These are phyloP conservation scores for Chelon auratus DNA, from an alignment of 2,797 vertebrate species.

Conservation along the genomic window DNA sequence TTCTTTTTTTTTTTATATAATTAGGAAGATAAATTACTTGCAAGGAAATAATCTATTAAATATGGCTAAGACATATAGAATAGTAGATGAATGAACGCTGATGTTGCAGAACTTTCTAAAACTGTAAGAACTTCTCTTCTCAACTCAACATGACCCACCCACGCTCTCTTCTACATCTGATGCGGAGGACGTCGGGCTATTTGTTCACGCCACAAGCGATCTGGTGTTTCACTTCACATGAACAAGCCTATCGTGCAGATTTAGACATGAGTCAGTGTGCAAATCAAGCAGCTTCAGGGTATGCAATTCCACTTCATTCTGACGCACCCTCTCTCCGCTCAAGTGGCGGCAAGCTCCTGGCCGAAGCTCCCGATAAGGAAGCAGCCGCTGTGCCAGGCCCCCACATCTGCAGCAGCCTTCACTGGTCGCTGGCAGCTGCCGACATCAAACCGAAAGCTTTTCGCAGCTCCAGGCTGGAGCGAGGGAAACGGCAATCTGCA, in stretches of 20 bases:
- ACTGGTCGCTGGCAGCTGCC: background rate
- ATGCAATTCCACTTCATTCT: conserved; percentile 15
- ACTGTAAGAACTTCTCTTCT: no score
- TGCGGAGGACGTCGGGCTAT: background rate
- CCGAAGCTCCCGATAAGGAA: background rate
- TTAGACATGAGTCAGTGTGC: background rate
- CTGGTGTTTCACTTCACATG: conserved; percentile 4
- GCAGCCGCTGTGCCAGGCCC: background rate
- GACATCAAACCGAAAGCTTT: background rate
- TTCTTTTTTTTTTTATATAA: no score
- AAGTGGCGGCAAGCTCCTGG: conserved; percentile 8
- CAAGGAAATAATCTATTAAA: no score
- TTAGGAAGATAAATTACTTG: no score
- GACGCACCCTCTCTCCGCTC: conserved; percentile 31
- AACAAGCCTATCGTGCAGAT: conserved; percentile 1
- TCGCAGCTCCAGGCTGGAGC: background rate
- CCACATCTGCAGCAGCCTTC: background rate
- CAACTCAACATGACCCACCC: background rate
- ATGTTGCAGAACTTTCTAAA: no score
- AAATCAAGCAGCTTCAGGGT: conserved; percentile 5
- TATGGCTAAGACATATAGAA: no score
- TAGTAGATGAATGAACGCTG: no score
- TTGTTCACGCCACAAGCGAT: conserved; percentile 2
- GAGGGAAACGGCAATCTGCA: background rate
- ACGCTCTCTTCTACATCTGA: background rate